phyloP scores from a whole-genome alignment of 2,888 invertebrate genomes.

The Scrobipalpa costella region DNA sequence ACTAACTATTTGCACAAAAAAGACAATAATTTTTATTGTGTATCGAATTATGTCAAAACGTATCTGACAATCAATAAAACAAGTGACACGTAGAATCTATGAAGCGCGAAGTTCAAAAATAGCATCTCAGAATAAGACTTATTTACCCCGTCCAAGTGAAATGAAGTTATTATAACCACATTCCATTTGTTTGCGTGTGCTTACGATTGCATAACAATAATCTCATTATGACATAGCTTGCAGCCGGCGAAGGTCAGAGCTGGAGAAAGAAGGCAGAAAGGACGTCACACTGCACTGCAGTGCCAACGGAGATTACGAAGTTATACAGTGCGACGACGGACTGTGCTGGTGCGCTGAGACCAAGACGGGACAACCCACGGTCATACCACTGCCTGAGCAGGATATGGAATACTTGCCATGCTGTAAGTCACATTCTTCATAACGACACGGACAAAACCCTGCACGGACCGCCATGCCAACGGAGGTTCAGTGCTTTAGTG shows the following conservation, averaged over 20 bases:
- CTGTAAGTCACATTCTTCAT: slow-evolving; percentile 74
- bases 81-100: not conserved
- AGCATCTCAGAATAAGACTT: too few species aligned
- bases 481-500: not conserved
- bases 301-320: slow-evolving; percentile 84
- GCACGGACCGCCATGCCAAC: not conserved
- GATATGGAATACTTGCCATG: slow-evolving; percentile 83
- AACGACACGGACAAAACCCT: not conserved
- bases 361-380: slow-evolving; percentile 80
- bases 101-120: not conserved
- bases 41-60: slow-evolving; percentile 8
- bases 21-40: slow-evolving; percentile 23
- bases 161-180: too few species aligned
- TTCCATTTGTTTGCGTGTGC: not conserved
- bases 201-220: not conserved
- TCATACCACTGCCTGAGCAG: slow-evolving; percentile 78
- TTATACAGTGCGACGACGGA: slow-evolving; percentile 84
- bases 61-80: slow-evolving; percentile 16
- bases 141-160: too few species aligned
- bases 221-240: slow-evolving; percentile 70
- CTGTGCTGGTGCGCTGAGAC: slow-evolving; percentile 86
- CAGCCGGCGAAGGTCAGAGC: slow-evolving; percentile 80
- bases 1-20: slow-evolving; percentile 22
- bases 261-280: slow-evolving; percentile 66
- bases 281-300: slow-evolving; percentile 84